Conservation (phyloP, 2,113 vertebrate species). For the Odobenus rosmarus region DNA sequence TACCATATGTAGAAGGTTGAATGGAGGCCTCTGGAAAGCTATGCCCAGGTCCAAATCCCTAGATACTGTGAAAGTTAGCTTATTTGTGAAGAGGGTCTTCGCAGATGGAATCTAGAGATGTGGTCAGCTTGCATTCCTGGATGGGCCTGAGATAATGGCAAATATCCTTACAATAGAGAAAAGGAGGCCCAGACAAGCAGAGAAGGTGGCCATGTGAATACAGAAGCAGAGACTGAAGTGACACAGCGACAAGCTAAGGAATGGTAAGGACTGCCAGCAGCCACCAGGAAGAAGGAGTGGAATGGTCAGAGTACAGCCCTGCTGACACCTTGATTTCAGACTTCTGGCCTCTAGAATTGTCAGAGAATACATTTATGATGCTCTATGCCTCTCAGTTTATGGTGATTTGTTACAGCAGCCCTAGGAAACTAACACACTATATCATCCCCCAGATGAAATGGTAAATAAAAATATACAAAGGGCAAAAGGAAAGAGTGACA, state of each 20-base stretch:
- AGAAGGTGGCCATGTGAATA: background rate
- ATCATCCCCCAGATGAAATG: background rate
- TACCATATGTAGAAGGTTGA: background rate
- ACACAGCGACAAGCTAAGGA: background rate
- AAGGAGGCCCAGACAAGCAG: background rate
- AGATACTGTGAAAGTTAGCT: background rate
- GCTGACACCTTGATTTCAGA: background rate
- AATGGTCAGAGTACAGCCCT: rapidly evolving
- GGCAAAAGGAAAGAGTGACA: background rate
- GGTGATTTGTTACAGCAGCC: background rate
- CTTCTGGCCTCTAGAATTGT: background rate
- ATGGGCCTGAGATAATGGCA: background rate
- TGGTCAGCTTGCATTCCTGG: background rate
- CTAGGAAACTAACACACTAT: background rate
- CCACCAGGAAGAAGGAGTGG: background rate
- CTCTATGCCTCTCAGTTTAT: background rate
- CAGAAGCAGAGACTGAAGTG: background rate
- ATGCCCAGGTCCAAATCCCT: background rate
- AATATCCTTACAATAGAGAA: background rate
- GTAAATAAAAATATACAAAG: background rate
- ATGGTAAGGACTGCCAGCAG: background rate
- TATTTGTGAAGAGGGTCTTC: background rate
- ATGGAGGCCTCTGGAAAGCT: background rate
- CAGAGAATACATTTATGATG: background rate
- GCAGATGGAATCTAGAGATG: background rate